Evolutionary conservation across 2,888 invertebrate species (phyloP), one percentile per base, ranked within the genome.

Genomic region (Callinectes sapidus): DNA sequence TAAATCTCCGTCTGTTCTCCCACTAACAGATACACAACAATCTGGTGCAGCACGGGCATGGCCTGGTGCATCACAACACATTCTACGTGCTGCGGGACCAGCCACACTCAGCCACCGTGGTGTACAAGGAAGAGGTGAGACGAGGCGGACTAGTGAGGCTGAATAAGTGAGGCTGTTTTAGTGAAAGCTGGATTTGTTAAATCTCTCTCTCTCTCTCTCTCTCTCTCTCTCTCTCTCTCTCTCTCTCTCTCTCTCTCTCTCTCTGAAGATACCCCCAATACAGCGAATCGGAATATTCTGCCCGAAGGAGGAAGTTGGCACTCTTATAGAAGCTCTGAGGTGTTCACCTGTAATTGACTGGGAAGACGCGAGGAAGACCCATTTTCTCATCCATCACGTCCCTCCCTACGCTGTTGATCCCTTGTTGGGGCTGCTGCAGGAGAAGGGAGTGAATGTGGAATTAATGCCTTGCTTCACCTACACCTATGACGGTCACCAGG

Each of bases 1-100:
- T 61, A 61, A 61, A 2, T 14, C 18, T 61, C 61, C 61, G 1
- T 86, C 39, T 39, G 42, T 48, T 10, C 48, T 10, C 10, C 42
- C 39, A 18, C 87, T 48, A 16, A 87, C 87, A 87, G 87, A 35
- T 87, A 23, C 39, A 87, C 87, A 87, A 87, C 87, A 42, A 39
- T 18, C 42, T 87, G 87, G 18, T 39, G 48, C 13, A 18, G 23
- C 87, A 39, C 42, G 87, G 39, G 5, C 39, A 6, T 1, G 42
- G 87, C 39, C 39, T 18, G 39, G 35, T 23, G 10, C 23, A 3
- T 2, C 35, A 87, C 35, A 18, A 39, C 42, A 42, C 39, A 3
- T 87, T 87, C 42, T 87, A 87, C 42, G 42, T 42, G 18, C 61
- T 61, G 61, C 61, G 6, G 61, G 61, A 23, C 61, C 61, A 14